Percentiles rank a stretch among this genome's conserved stretches.
Evolutionary conservation across 2,888 invertebrate genomes (phyloP).

Genomic region (Eilema griseolum): DNA sequence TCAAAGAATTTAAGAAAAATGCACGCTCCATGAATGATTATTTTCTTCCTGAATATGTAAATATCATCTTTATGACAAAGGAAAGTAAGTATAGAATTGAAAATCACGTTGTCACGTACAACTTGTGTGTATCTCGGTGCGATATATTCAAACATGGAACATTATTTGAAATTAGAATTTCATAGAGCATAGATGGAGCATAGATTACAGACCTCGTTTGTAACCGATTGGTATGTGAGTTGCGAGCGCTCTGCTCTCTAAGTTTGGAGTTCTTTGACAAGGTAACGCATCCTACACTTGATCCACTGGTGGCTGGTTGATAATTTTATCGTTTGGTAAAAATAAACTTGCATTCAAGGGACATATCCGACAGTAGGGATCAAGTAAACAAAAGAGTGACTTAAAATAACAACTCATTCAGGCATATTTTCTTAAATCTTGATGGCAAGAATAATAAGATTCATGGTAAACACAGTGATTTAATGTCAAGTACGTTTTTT

Average conservation of each 20-base stretch:
- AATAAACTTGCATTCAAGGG: conserved; percentile 50
- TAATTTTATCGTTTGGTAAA: conserved; percentile 62
- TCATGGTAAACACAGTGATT: background rate
- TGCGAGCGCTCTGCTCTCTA: conserved; percentile 41
- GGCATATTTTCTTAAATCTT: background rate
- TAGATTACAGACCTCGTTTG: conserved; percentile 56
- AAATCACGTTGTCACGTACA: conserved; percentile 12
- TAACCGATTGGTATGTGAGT: conserved; percentile 62
- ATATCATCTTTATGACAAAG: too few relatives aligned
- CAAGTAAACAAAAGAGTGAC: conserved; percentile 35
- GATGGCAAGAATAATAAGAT: background rate
- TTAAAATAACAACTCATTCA: background rate
- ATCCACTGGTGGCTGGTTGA: conserved; percentile 44
- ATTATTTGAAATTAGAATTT: conserved; percentile 60
- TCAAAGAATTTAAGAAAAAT: too few relatives aligned
- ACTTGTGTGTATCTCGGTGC: conserved; percentile 19
- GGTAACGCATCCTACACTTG: conserved; percentile 46
- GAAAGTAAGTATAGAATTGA: conserved; percentile 23
- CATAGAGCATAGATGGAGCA: conserved; percentile 57
- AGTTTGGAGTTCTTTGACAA: conserved; percentile 51
- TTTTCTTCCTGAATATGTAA: too few relatives aligned
- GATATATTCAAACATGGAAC: conserved; percentile 31
- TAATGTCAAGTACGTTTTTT: background rate
- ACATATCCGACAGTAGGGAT: conserved; percentile 33
- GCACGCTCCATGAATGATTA: too few relatives aligned